These are phyloP conservation scores for Oryzias melastigma DNA, from an alignment of 2,113 vertebrate species.

Conservation along the genomic window DNA sequence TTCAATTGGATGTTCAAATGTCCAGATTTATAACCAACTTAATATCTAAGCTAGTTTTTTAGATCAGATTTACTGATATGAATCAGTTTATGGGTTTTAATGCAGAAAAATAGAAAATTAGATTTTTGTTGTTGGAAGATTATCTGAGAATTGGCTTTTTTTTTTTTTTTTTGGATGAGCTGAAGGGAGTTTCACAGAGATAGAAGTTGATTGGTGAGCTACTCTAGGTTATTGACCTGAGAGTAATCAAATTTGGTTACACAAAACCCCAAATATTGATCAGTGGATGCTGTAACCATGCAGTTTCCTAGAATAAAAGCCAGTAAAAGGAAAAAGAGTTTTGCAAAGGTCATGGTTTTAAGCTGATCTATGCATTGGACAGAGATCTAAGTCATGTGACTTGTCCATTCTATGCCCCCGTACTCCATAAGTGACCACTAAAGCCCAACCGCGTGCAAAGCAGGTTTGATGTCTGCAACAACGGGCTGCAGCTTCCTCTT, in stretches of 20 bases:
- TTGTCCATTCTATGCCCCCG: no score
- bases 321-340: not conserved
- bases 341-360: slow-evolving; percentile 8
- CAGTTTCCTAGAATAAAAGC: slow-evolving; percentile 47
- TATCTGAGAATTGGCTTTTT: no score
- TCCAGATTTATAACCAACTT: no score
- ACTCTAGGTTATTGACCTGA: slow-evolving; percentile 63
- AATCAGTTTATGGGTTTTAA: no score
- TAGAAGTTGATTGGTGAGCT: slow-evolving; percentile 65
- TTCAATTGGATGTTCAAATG: not conserved
- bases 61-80: no score
- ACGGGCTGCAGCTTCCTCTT: slow-evolving; percentile 1
- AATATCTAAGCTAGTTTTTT: no score
- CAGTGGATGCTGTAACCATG: slow-evolving; percentile 2
- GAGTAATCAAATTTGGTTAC: slow-evolving; percentile 63
- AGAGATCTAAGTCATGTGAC: no score
- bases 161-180: not conserved
- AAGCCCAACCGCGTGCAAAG: no score
- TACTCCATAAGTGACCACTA: no score
- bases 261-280: slow-evolving; percentile 59
- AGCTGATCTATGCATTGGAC: no score
- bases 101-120: no score
- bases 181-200: slow-evolving; percentile 60
- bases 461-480: slow-evolving; percentile 34
- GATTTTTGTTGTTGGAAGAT: no score